Evolutionary conservation across 2,113 vertebrate genomes (phyloP), one percentile per base, ranked within the genome.

Genomic region (Cyprinodon brontotheroides): DNA sequence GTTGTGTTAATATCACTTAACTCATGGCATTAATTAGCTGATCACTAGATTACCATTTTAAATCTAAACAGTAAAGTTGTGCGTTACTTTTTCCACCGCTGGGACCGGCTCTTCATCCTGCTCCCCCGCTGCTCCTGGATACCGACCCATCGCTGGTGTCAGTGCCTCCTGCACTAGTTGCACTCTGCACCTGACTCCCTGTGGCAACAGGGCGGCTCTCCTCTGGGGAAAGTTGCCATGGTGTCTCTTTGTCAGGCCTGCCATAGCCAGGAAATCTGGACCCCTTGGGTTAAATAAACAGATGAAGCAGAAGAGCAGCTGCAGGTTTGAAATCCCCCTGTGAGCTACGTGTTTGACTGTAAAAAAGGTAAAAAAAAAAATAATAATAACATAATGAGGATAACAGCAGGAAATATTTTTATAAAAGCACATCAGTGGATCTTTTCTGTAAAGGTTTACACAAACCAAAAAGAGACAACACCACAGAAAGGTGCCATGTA

Each of bases 191-290:
- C 41, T 68, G 64, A 68, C 22, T 71, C 57, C 78, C 64, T 5
- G 57, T 63, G 85, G 82, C 74, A 86, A 79, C 76, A 59, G 39
- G 61, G 70, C 22, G n/a, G 70, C 50, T 61, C 5, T 53, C 45
- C 87, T 87, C 65, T 73, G 78, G 85, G 90, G 84, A 20, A 66
- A 70, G 90, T 90, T 87, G 62, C 89, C 83, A 90, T 92, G 83
- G 78, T 50, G 1, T 65, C 70, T 45, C 48, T 60, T 22, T 59
- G 75, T 68, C 39, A 76, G 62, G 68, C 72, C 72, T 72, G 82
- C 82, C 80, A 87, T 89, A 74, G 78, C 84, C 75, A 71, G 76
- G 82, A 76, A 72, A 80, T 61, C 20, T 0, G 20, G 17, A 50
- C 74, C 90, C 73, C 83, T 66, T 12, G 87, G 72, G 29, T 53